Evolutionary conservation across 2,113 vertebrate species (phyloP), one percentile per base, ranked within the genome.

Genomic region (Chrysochloris asiatica): DNA sequence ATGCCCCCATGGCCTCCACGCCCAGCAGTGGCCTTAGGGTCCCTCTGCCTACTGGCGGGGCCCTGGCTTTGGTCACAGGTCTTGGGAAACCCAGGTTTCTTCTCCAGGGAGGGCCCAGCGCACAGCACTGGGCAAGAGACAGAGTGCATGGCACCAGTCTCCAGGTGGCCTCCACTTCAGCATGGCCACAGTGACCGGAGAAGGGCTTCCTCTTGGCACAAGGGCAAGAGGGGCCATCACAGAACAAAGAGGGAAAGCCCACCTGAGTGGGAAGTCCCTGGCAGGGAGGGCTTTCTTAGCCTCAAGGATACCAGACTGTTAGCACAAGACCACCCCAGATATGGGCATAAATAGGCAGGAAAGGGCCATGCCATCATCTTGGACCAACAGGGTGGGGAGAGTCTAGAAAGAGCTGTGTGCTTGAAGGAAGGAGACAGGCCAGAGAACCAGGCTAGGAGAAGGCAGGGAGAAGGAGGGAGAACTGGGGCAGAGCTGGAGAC

Each of bases 1-100:
- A 65, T 54, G 91, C 95, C 94, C 95, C 96, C 84, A 0, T 88
- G 95, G 96, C 96, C 93, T 97, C 96, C 96, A 96, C 92, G 67
- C 95, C 95, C 95, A 96, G 95, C 69, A 89, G 41, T 69, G 89
- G 94, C 93, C 94, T 93, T 52, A 81, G 93, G 95, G 75, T 21
- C 16, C 88, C 86, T 73, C 43, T 69, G 84, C 94, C 95, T 71
- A 0, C 88, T 87, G 95, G 92, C 92, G 48, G 88, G 95, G 91
- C 45, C 95, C 94, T 21, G 54, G 96, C 94, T 93, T 59, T 83
- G 77, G 24, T 91, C 89, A 92, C 67, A 11, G 22, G 45, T 94
- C 73, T 94, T 91, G 54, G 91, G 93, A 89, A 94, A 94, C 95
- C 96, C 95, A 96, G 96, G 95, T 93, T 89, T 95, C 77, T 93